Evolutionary conservation across 2,797 vertebrate genomes (phyloP).

Genomic region (Clarias pachynema): DNA sequence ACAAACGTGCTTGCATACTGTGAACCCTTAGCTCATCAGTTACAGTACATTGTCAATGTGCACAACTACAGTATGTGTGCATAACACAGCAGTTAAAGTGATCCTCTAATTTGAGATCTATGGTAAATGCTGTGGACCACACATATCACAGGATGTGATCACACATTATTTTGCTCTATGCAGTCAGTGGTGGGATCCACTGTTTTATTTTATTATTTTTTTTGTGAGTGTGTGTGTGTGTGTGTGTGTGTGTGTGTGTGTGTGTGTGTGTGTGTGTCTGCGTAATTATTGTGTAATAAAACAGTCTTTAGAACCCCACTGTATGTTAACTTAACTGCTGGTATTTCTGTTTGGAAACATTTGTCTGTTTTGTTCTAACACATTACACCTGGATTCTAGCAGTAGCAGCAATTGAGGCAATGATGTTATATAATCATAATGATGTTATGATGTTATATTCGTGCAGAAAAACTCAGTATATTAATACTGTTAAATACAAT

Average conservation of each 20-base stretch:
- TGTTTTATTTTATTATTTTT: too few relatives aligned
- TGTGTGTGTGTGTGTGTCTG: too few relatives aligned
- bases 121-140: constrained; percentile 47
- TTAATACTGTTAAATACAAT: background rate
- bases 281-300: too few relatives aligned
- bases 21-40: constrained; percentile 64
- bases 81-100: background rate
- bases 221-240: too few relatives aligned
- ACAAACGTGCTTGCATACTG: constrained; percentile 67
- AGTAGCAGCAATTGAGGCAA: background rate
- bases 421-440: too few relatives aligned
- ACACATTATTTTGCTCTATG: constrained; percentile 47
- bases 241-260: too few relatives aligned
- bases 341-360: background rate
- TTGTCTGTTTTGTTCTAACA: background rate
- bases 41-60: constrained; percentile 64
- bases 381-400: background rate
- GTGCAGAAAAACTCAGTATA: background rate
- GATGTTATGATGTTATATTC: too few relatives aligned
- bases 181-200: constrained; percentile 24
- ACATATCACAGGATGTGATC: constrained; percentile 54
- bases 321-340: too few relatives aligned
- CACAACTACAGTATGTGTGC: constrained; percentile 2
- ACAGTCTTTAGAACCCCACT: too few relatives aligned
- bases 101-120: constrained; percentile 55